phyloP scores from a whole-genome alignment of 2,888 invertebrate species.

The Rhingia rostrata region DNA sequence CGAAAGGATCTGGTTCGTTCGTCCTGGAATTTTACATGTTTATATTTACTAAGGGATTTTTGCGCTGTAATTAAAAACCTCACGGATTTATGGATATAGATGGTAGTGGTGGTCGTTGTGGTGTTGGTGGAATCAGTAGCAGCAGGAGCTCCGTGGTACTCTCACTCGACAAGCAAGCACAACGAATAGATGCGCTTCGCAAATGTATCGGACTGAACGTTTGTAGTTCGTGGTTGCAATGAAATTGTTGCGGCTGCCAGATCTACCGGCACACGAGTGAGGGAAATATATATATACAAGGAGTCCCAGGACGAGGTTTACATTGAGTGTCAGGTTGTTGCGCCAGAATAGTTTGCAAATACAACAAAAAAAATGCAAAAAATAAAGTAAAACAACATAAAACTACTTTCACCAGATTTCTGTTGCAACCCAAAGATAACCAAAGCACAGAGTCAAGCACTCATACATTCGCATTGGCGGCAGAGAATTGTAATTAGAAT shows the following conservation, averaged over 20 bases:
- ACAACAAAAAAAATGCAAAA: slow-evolving; percentile 17
- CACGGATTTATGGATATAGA: slow-evolving; percentile 69
- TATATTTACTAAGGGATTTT: slow-evolving; percentile 67
- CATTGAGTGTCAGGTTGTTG: slow-evolving; percentile 61
- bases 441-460: slow-evolving; percentile 31
- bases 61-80: slow-evolving; percentile 72
- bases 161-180: neutral
- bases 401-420: slow-evolving; percentile 51
- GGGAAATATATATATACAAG: neutral
- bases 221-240: slow-evolving; percentile 58
- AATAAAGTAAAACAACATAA: slow-evolving; percentile 16
- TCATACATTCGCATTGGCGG: neutral
- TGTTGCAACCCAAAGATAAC: slow-evolving; percentile 43
- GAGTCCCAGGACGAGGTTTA: slow-evolving; percentile 43
- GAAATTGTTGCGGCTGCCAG: slow-evolving; percentile 57
- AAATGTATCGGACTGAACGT: slow-evolving; percentile 59
- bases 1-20: slow-evolving; percentile 56
- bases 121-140: neutral
- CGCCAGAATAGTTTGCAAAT: slow-evolving; percentile 45
- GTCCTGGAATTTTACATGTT: slow-evolving; percentile 59
- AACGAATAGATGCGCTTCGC: slow-evolving; percentile 37
- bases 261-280: neutral
- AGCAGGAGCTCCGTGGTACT: neutral
- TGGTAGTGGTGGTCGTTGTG: slow-evolving; percentile 29
- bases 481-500: slow-evolving; percentile 61